phyloP scores from a whole-genome alignment of 2,888 invertebrate genomes.

The Pilophorus perplexus region DNA sequence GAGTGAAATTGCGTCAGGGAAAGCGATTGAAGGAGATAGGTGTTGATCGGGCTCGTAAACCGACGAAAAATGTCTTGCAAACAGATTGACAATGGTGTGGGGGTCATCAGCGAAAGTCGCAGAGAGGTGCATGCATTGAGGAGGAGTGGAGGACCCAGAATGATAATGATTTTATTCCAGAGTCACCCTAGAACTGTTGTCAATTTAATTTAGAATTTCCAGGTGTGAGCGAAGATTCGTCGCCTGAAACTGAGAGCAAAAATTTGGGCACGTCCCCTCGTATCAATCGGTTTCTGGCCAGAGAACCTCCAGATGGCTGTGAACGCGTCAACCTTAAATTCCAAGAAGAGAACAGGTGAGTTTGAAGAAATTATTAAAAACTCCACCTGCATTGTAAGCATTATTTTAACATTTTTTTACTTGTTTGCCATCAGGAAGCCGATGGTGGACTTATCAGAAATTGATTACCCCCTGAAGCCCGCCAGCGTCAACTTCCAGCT shows the following conservation, averaged over 20 bases:
- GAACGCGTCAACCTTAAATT: conserved; percentile 76
- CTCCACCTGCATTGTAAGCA: not conserved
- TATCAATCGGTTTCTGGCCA: conserved; percentile 78
- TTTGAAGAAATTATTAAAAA: not conserved
- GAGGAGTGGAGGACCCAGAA: no score
- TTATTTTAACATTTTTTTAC: not conserved
- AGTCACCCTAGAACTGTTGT: not conserved
- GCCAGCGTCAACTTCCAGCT: conserved; percentile 67
- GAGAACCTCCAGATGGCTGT: conserved; percentile 88
- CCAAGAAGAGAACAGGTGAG: conserved; percentile 59
- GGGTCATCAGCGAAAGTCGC: no score
- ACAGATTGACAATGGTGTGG: no score
- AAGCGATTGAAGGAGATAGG: no score
- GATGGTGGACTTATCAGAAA: conserved; percentile 55
- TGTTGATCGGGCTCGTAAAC: no score
- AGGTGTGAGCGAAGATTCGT: conserved; percentile 72
- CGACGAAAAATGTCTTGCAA: no score
- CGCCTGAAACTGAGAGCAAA: conserved; percentile 70
- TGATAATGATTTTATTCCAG: no score
- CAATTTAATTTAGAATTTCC: not conserved
- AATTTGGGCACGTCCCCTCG: conserved; percentile 75
- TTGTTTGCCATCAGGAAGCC: conserved; percentile 52
- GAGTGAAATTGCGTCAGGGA: no score
- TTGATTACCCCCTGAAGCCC: conserved; percentile 60
- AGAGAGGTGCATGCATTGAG: no score